Evolutionary conservation across 2,797 vertebrate genomes (phyloP), one percentile per base, ranked within the genome.

Genomic region (Mallotus villosus): DNA sequence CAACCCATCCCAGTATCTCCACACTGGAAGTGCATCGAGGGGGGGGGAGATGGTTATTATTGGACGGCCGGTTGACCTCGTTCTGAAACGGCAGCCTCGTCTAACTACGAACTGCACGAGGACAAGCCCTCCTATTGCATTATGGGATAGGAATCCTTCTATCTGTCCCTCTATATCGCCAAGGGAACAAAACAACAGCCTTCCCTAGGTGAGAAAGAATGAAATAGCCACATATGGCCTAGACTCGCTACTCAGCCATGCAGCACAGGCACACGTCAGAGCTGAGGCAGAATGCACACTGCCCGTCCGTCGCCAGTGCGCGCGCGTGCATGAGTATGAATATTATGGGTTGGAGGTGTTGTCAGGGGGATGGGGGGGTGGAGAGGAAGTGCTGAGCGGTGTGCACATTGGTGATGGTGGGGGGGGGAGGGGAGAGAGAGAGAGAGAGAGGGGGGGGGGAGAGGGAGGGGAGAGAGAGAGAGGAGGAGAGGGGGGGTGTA

Each of bases 331-430:
- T 41, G 46, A 0, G 67, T 81, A 68, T 78, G 90, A 85, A 81
- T 92, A 92, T 92, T 92, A 92, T 92, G 89, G 91, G 90, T 91
- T 92, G 90, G 83, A 79, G 73, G 88, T 90, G 90, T 92, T 92
- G 90, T 92, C 89, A 91, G 87, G 90, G 88, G 90, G 85, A 87
- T 82, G 70, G 87, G 86, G 87, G 84, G 83, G 62, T 82, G 88
- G 74, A 68, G 81, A 80, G 84, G 79, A 85, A 80, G 85, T 64
- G 81, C 85, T 61, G 81, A 83, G 84, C 81, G 77, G 85, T 72
- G 81, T 80, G 81, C 81, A 81, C 77, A 74, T 84, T 63, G 58
- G 73, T 32, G 73, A n/a, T 25, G 21, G 62, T 72, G 49, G 75
- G 68, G 75, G 81, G 83, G 79, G 82, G 84, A 84, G 76, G 76